Conservation (phyloP, 2,888 invertebrate species). For the Xestoiulus laeticollis region DNA sequence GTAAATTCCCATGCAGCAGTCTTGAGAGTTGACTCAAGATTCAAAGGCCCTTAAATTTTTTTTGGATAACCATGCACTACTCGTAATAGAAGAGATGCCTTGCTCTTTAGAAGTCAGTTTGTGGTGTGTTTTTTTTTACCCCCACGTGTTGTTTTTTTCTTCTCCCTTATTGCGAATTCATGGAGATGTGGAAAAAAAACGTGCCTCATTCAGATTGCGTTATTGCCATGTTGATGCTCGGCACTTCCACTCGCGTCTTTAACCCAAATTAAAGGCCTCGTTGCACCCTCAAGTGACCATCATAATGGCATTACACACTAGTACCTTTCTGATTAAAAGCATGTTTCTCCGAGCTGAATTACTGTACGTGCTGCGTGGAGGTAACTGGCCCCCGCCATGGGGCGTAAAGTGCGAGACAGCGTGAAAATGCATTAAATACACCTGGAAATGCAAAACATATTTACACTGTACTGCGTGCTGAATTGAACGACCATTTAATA, state of each 20-base stretch:
- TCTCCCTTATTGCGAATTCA: neutral
- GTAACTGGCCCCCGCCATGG: neutral
- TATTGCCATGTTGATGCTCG: neutral
- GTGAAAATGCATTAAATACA: too few species aligned
- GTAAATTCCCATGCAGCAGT: too few species aligned
- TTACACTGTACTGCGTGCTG: neutral
- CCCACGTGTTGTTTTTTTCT: too few species aligned
- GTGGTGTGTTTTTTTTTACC: too few species aligned
- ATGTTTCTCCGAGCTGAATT: neutral
- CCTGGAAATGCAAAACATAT: neutral
- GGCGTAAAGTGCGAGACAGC: neutral
- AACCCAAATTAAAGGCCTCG: neutral
- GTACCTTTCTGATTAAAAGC: constrained; percentile 17
- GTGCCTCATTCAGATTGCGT: neutral
- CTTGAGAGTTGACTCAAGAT: too few species aligned
- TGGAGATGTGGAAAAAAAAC: neutral
- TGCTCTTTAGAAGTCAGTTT: too few species aligned
- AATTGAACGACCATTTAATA: too few species aligned
- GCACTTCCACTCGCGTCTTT: neutral
- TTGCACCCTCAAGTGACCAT: constrained; percentile 3
- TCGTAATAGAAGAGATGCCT: too few species aligned
- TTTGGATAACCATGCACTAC: too few species aligned
- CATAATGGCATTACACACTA: neutral
- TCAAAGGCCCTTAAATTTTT: too few species aligned
- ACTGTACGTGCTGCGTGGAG: neutral